Evolutionary conservation across 2,113 vertebrate species (phyloP).

Genomic region (Podocnemis expansa): DNA sequence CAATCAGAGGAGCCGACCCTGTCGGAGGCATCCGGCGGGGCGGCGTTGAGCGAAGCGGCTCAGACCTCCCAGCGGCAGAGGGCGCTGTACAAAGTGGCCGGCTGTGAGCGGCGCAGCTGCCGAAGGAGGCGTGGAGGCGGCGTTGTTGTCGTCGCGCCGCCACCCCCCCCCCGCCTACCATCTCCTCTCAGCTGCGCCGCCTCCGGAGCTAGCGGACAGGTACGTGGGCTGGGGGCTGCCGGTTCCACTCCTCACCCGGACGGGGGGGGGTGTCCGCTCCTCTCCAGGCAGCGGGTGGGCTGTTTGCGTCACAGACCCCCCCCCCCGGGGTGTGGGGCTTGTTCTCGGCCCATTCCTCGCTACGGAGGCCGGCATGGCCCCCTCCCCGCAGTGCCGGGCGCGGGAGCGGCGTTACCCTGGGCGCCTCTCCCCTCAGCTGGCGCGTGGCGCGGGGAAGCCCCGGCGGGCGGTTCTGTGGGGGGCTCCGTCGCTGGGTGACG

Average conservation of each 20-base stretch:
- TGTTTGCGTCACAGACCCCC: background rate
- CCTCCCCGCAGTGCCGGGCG: background rate
- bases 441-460: no score
- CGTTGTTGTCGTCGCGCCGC: background rate
- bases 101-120: background rate
- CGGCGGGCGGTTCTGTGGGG: no score
- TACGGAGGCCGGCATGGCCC: background rate
- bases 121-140: background rate
- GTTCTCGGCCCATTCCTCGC: background rate
- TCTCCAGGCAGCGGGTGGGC: no score
- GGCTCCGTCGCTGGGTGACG: background rate
- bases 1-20: background rate
- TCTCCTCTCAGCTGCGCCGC: background rate
- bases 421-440: background rate
- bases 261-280: no score
- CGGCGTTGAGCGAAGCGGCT: background rate
- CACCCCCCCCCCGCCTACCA: background rate
- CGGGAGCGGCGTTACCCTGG: background rate
- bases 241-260: no score
- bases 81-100: slow-evolving; percentile 44
- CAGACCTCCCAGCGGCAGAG: slow-evolving; percentile 68
- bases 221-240: background rate
- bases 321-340: background rate
- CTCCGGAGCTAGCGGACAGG: background rate
- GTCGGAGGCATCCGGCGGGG: background rate